Evolutionary conservation across 2,797 vertebrate species (phyloP), one percentile per base, ranked within the genome.

Genomic region (Eremophila alpestris): DNA sequence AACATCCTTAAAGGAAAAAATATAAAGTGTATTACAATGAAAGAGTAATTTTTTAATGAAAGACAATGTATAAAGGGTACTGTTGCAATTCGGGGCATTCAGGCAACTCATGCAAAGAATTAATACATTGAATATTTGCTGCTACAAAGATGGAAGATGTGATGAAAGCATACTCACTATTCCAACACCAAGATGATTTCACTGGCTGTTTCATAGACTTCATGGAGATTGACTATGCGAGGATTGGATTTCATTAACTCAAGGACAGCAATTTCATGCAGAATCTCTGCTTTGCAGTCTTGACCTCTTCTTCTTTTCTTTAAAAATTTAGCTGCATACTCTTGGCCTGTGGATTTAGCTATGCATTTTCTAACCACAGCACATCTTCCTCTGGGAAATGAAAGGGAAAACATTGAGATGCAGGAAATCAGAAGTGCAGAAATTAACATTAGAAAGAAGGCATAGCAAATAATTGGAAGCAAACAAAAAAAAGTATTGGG

Each of bases 191-290:
- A 93, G 87, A 99, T 98, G 51, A 99, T 98, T 97, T 99, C 99
- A 59, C 98, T 98, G 78, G 98, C 97, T 2, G 98, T 99, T 98
- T 99, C 99, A 51, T 99, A 98, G 51, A 98, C 99, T 40, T 99
- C 98, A 32, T 99, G 98, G 81, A 99, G 98, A 97, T 99, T 98
- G 93, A 99, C 98, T 87, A 99, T 97, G 2, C 96, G 98, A 49
- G 98, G 95, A 95, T 98, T 99, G 93, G 98, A 98, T 21, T 98
- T 98, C 41, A 98, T 97, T 89, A 98, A 87, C 93, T 99, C 99
- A 93, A 99, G 98, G 20, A 99, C 98, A 2, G 99, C 99, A 96
- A 99, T 98, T 98, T 99, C 99, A 30, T 99, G 99, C 4, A 99
- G 90, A 83, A 99, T 98, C 36, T 99, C 99, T 5, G 98, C 98